phyloP scores from a whole-genome alignment of 2,797 vertebrate genomes.

The Odontamblyopus rebecca region DNA sequence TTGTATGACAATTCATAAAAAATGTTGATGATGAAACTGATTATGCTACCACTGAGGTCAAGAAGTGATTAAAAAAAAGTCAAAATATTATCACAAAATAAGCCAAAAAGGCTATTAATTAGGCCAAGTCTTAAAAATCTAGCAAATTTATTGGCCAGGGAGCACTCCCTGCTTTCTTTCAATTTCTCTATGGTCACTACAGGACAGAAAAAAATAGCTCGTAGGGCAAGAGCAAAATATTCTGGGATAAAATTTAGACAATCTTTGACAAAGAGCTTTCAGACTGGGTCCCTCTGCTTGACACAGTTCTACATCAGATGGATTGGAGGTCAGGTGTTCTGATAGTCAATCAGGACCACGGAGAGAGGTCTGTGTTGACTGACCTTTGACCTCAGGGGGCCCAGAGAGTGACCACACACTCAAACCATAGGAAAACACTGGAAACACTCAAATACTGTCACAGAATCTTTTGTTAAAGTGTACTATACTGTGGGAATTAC shows the following conservation, averaged over 20 bases:
- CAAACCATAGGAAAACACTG: constrained; percentile 57
- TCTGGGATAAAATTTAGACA: constrained; percentile 25
- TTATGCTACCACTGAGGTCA: not conserved
- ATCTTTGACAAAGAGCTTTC: constrained; percentile 19
- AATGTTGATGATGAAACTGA: not conserved
- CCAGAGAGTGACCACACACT: constrained; percentile 19
- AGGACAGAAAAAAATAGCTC: constrained; percentile 2
- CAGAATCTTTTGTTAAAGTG: constrained; percentile 41
- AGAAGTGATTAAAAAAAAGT: not conserved
- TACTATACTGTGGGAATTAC: constrained; percentile 3
- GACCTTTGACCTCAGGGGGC: constrained; percentile 51
- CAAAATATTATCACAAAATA: not conserved
- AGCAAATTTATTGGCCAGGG: not conserved
- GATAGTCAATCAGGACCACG: constrained; percentile 73
- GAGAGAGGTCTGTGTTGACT: constrained; percentile 60
- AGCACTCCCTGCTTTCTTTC: not conserved
- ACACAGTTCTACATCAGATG: constrained; percentile 17
- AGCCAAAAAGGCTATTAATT: not conserved
- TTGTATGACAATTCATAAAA: not conserved
- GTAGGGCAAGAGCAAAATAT: constrained; percentile 13
- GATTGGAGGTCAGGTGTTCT: constrained; percentile 20
- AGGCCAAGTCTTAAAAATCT: not conserved
- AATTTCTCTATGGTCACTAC: not conserved
- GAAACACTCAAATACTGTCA: constrained; percentile 46
- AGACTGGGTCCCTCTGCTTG: constrained; percentile 7